phyloP scores from a whole-genome alignment of 2,888 invertebrate species.

The Zhengitettix transpicula region DNA sequence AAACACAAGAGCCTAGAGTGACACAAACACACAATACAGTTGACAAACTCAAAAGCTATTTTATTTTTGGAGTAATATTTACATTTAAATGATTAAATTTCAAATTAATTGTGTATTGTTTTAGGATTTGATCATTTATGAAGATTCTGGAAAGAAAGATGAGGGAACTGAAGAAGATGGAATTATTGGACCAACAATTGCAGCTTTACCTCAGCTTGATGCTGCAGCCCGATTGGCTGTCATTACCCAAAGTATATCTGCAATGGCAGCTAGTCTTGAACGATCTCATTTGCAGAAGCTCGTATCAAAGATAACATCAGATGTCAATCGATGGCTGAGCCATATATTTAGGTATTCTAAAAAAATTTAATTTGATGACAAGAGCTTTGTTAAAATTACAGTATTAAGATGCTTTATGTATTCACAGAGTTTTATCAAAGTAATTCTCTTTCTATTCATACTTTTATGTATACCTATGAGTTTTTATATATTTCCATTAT shows the following conservation, averaged over 20 bases:
- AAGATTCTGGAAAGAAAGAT: slow-evolving; percentile 17
- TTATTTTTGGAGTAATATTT: no score
- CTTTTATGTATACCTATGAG: background rate
- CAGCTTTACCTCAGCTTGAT: slow-evolving; percentile 23
- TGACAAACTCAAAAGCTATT: no score
- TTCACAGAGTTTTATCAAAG: no score
- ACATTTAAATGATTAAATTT: no score
- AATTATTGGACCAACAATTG: slow-evolving; percentile 18
- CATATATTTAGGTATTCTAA: slow-evolving; percentile 57
- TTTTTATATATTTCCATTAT: background rate
- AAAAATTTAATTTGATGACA: background rate
- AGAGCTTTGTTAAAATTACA: background rate
- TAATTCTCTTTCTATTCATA: background rate
- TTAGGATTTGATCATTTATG: slow-evolving; percentile 24
- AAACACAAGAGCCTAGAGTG: no score
- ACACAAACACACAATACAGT: no score
- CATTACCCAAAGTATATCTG: slow-evolving; percentile 74
- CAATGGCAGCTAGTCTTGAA: slow-evolving; percentile 71
- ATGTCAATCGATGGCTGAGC: slow-evolving; percentile 75
- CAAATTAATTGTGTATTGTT: background rate
- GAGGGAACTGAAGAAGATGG: slow-evolving; percentile 8
- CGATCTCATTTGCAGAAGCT: slow-evolving; percentile 61
- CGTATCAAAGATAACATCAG: slow-evolving; percentile 64
- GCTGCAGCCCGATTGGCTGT: slow-evolving; percentile 42
- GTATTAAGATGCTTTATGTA: background rate